These are phyloP conservation scores for Lasiommata megera DNA, from an alignment of 2,888 invertebrate species.

Conservation along the genomic window DNA sequence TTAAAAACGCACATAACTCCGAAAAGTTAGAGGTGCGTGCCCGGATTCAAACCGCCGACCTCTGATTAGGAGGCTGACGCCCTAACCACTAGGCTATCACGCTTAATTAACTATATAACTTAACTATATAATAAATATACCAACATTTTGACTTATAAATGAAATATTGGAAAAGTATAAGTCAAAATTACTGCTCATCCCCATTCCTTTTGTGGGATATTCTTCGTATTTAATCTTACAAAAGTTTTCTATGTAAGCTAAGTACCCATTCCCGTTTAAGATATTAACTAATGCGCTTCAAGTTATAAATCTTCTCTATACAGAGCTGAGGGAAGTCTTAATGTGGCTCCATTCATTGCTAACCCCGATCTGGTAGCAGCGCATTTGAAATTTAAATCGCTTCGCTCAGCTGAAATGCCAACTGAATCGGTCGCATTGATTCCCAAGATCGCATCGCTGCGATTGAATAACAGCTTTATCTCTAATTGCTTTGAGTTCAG, in stretches of 20 bases:
- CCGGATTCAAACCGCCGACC: no score
- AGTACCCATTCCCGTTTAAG: neutral
- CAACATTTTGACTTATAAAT: no score
- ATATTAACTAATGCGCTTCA: slow-evolving; percentile 1
- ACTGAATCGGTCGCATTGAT: slow-evolving; percentile 51
- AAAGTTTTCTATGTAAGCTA: neutral
- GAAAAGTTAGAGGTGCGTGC: no score
- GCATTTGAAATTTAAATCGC: slow-evolving; percentile 77
- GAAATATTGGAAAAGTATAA: no score
- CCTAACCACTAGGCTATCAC: no score
- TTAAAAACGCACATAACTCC: no score
- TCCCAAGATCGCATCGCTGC: slow-evolving; percentile 31
- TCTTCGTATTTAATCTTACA: no score
- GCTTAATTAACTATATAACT: no score
- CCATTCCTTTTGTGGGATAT: no score
- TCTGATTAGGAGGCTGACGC: no score
- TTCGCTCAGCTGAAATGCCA: slow-evolving; percentile 53
- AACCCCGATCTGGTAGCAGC: slow-evolving; percentile 67
- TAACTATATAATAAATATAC: no score
- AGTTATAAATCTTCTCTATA: slow-evolving; percentile 4
- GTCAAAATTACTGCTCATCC: no score
- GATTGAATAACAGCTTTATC: slow-evolving; percentile 18
- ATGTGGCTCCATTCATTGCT: slow-evolving; percentile 53
- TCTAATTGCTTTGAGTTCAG: neutral
- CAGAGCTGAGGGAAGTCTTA: slow-evolving; percentile 28